Evolutionary conservation across 2,797 vertebrate genomes (phyloP).

Genomic region (Chloroceryle inda): DNA sequence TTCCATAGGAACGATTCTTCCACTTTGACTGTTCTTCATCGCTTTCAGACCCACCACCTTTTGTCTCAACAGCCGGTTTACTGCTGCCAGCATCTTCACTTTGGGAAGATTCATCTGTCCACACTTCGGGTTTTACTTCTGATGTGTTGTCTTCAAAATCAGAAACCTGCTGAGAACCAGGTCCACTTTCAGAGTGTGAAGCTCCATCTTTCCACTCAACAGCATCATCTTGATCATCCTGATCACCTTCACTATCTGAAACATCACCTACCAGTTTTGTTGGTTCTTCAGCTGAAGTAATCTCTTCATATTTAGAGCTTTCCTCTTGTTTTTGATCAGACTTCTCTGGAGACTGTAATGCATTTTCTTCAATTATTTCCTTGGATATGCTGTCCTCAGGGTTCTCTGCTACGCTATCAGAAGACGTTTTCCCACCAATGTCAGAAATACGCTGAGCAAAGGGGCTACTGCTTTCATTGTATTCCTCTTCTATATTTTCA

Average conservation of each 20-base stretch:
- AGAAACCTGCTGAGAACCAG: conserved; percentile 81
- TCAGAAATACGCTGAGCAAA: conserved; percentile 74
- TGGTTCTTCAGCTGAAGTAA: conserved; percentile 76
- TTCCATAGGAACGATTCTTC: conserved; percentile 86
- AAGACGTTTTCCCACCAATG: conserved; percentile 61
- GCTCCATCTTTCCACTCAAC: conserved; percentile 80
- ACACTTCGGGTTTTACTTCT: conserved; percentile 80
- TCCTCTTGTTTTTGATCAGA: conserved; percentile 64
- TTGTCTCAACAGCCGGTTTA: conserved; percentile 77
- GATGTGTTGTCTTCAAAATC: conserved; percentile 84
- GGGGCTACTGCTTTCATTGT: conserved; percentile 76
- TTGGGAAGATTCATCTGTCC: conserved; percentile 85
- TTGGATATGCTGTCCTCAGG: conserved; percentile 73
- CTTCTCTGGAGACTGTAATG: conserved; percentile 65
- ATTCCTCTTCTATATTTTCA: conserved; percentile 80
- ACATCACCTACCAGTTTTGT: conserved; percentile 73
- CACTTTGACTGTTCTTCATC: conserved; percentile 82
- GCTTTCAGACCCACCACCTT: conserved; percentile 76
- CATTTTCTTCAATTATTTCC: conserved; percentile 62
- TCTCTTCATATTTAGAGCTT: conserved; percentile 70
- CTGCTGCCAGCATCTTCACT: conserved; percentile 85
- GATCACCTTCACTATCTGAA: conserved; percentile 83
- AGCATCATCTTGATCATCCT: conserved; percentile 76
- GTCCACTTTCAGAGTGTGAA: conserved; percentile 83
- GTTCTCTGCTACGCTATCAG: conserved; percentile 36